These are phyloP conservation scores for Galago senegalensis DNA, from an alignment of 2,797 vertebrate species.

Conservation along the genomic window DNA sequence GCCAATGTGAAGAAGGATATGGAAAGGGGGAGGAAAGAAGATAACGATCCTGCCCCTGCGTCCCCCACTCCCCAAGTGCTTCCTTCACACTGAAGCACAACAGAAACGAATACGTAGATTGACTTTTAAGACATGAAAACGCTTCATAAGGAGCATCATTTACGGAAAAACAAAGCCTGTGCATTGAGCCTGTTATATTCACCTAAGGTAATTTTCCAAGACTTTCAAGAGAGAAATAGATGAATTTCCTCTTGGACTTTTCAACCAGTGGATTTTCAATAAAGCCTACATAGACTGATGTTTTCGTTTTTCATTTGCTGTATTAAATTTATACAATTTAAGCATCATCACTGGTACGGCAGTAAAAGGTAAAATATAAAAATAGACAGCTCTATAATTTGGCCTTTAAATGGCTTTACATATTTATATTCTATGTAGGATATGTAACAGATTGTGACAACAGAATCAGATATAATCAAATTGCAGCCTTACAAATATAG, in stretches of 20 bases:
- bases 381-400: slow-evolving; percentile 81
- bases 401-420: slow-evolving; percentile 80
- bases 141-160: slow-evolving; percentile 5
- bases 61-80: background rate
- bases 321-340: slow-evolving; percentile 84
- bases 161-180: background rate
- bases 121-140: slow-evolving; percentile 16
- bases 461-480: slow-evolving; percentile 85
- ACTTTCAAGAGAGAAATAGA: slow-evolving; percentile 68
- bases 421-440: slow-evolving; percentile 77
- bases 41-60: background rate
- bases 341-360: slow-evolving; percentile 74
- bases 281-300: slow-evolving; percentile 69
- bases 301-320: slow-evolving; percentile 83
- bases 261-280: slow-evolving; percentile 81
- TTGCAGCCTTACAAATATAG: slow-evolving; percentile 76
- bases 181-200: background rate
- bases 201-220: slow-evolving; percentile 48
- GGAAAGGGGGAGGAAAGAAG: background rate
- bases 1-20: background rate
- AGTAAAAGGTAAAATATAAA: slow-evolving; percentile 84
- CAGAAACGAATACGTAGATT: background rate
- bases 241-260: slow-evolving; percentile 79
- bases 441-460: slow-evolving; percentile 82
- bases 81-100: background rate